Evolutionary conservation across 2,797 vertebrate species (phyloP).

Genomic region (Rhinatrema bivittatum): DNA sequence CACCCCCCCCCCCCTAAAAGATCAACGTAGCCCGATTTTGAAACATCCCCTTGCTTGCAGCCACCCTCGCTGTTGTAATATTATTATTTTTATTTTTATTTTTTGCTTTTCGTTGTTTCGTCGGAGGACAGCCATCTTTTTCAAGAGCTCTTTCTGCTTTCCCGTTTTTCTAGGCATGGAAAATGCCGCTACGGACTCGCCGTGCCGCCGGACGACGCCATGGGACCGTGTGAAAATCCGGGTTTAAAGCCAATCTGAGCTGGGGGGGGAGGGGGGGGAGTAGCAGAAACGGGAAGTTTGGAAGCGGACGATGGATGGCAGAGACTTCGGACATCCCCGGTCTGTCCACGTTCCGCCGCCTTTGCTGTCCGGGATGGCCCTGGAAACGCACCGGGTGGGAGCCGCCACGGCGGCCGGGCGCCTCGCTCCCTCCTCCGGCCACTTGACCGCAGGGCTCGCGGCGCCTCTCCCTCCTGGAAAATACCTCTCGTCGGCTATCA

Average conservation of each 20-base stretch:
- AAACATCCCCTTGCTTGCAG: too few species aligned
- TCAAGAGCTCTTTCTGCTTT: too few species aligned
- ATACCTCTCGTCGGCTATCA: slow-evolving; percentile 81
- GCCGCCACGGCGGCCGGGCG: slow-evolving; percentile 75
- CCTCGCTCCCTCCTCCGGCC: slow-evolving; percentile 71
- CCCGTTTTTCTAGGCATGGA: too few species aligned
- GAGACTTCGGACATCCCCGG: slow-evolving; percentile 90
- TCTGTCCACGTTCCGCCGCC: slow-evolving; percentile 85
- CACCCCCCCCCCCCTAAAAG: background rate
- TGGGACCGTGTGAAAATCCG: too few species aligned
- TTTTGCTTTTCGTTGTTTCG: too few species aligned
- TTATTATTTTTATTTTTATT: too few species aligned
- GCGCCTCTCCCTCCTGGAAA: slow-evolving; percentile 80
- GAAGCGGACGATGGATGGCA: slow-evolving; percentile 88
- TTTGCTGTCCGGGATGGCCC: slow-evolving; percentile 78
- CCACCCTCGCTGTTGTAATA: too few species aligned
- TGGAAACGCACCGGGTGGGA: slow-evolving; percentile 85
- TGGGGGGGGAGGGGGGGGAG: background rate
- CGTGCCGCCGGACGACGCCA: too few species aligned
- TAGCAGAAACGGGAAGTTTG: slow-evolving; percentile 2
- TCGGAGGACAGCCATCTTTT: too few species aligned
- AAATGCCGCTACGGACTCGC: too few species aligned
- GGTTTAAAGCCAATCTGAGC: slow-evolving; percentile 12
- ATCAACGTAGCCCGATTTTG: too few species aligned
- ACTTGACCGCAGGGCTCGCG: slow-evolving; percentile 73